Evolutionary conservation across 2,797 vertebrate genomes (phyloP), one percentile per base, ranked within the genome.

Genomic region (Ctenochaetus hawaiiensis): DNA sequence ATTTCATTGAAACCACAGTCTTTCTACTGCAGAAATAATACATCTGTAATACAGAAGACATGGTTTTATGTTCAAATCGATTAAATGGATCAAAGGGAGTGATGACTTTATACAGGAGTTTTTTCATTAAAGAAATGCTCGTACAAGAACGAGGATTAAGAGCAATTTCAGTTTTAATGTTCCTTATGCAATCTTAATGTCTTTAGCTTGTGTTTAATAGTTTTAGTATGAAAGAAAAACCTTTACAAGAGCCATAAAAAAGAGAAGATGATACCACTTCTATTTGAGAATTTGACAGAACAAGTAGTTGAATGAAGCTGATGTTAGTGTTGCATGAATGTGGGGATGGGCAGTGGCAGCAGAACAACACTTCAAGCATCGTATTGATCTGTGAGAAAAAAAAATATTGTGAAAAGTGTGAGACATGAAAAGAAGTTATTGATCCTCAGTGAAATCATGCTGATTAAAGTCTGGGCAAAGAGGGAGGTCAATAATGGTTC

Each of bases 401-500:
- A 89, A 89, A 67, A 76, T 80, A 70, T 64, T 57, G 87, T 87
- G 89, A 92, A 91, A 93, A 92, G 91, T 90, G 91, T 82, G 78
- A 89, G 89, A 94, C 74, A 89, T 93, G 90, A 92, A 94, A 94
- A 93, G 89, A 90, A 90, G 71, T 79, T 95, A 95, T 94, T 90
- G 93, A 95, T 95, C 87, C 72, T 74, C 62, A 69, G 78, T 85
- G 83, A 94, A 90, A 91, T 92, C 89, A 88, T 80, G 83, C 90
- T 91, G 91, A 93, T 93, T 88, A 92, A 90, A 94, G 87, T 81
- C 83, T 72, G 80, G 52, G 59, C 17, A 26, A 72, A 77, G 75
- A 75, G 72, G 59, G 58, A 81, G 80, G 66, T 89, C 88, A 85
- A 91, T 92, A 91, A 87, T 67, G 77, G 73, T 80, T 83, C 66